Evolutionary conservation across 2,113 vertebrate genomes (phyloP).

Genomic region (Heterocephalus glaber): DNA sequence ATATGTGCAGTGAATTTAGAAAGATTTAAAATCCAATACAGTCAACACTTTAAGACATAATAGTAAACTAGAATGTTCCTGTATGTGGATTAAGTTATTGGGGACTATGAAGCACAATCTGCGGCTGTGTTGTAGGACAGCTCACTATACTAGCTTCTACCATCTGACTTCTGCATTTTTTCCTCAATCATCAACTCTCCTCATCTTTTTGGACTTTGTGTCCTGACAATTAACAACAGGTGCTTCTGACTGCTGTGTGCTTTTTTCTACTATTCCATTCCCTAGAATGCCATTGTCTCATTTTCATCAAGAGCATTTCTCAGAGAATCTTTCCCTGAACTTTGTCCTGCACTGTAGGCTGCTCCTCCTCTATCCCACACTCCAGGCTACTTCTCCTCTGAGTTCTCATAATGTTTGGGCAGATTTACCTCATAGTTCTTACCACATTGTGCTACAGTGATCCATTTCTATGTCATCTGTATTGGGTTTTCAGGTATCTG

Average conservation of each 20-base stretch:
- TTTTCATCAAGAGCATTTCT: background rate
- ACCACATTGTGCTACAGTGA: rapidly evolving
- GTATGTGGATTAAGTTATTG: background rate
- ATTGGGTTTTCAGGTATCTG: background rate
- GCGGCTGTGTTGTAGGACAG: background rate
- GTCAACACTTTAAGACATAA: background rate
- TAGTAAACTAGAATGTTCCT: background rate
- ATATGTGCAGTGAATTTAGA: background rate
- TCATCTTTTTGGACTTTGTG: background rate
- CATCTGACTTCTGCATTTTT: background rate
- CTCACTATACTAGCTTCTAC: background rate
- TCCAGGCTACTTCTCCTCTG: background rate
- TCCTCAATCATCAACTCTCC: background rate
- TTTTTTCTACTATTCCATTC: background rate
- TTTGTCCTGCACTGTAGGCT: background rate
- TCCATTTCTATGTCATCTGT: background rate
- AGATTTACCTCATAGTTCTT: background rate
- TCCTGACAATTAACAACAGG: background rate
- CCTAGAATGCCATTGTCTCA: background rate
- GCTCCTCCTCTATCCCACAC: background rate
- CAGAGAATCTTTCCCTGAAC: background rate
- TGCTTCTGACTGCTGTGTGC: background rate
- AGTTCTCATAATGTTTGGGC: background rate
- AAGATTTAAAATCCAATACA: background rate
- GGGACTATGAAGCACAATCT: background rate